These are phyloP conservation scores for Theristicus caerulescens DNA, from an alignment of 2,113 vertebrate genomes.

Conservation along the genomic window DNA sequence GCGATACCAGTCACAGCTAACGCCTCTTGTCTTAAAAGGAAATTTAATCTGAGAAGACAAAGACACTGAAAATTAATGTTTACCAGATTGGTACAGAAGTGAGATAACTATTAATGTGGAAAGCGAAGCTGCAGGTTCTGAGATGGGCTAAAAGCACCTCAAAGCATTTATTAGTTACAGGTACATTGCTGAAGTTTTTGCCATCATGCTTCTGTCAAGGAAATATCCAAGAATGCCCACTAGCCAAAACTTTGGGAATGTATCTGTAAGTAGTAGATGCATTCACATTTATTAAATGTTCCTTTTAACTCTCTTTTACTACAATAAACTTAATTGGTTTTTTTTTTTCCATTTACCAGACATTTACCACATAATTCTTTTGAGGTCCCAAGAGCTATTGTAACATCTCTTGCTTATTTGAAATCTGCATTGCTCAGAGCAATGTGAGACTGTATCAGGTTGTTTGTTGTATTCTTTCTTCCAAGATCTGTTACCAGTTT, in stretches of 20 bases:
- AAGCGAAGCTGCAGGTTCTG: not conserved
- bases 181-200: not conserved
- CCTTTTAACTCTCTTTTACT: not conserved
- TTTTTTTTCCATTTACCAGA: not conserved
- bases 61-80: not conserved
- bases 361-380: not conserved
- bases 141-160: not conserved
- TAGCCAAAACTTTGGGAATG: not conserved
- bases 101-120: not conserved
- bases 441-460: not conserved
- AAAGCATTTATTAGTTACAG: not conserved
- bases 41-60: not conserved
- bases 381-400: not conserved
- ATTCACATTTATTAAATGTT: not conserved
- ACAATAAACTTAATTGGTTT: not conserved
- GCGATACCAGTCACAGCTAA: not conserved
- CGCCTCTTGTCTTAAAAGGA: not conserved
- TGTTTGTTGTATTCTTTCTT: not conserved
- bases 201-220: not conserved
- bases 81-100: not conserved
- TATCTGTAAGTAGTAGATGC: not conserved
- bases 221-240: not conserved
- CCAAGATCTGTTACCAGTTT: not conserved
- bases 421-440: not conserved
- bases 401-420: not conserved